phyloP scores from a whole-genome alignment of 2,113 vertebrate genomes.

The Gobio gobio region DNA sequence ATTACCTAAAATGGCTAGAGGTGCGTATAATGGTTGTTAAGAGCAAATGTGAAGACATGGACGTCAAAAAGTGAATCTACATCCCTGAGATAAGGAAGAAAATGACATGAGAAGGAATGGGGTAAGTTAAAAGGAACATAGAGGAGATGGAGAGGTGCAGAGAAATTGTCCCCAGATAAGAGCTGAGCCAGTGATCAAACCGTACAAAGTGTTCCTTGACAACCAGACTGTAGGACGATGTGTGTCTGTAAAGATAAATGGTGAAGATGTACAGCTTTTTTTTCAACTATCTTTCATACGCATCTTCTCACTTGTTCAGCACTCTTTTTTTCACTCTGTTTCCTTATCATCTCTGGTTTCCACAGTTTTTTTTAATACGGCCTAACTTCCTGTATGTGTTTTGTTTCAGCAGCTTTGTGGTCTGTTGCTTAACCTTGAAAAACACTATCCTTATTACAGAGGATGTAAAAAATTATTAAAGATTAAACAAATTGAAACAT shows the following conservation, averaged over 20 bases:
- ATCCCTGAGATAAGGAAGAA: not conserved
- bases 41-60: not conserved
- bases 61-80: not conserved
- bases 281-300: constrained; percentile 15
- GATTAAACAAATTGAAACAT: not conserved
- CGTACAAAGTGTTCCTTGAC: constrained; percentile 4
- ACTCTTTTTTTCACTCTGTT: constrained; percentile 7
- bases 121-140: not conserved
- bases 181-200: constrained; percentile 10
- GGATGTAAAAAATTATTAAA: not conserved
- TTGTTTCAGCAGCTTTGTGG: not conserved
- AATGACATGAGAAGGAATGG: not conserved
- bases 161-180: not conserved
- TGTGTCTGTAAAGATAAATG: constrained; percentile 72
- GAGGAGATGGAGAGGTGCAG: not conserved
- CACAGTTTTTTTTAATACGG: not conserved
- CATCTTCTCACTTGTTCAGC: not conserved
- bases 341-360: constrained; percentile 15
- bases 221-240: constrained; percentile 13
- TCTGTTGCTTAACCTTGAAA: not conserved
- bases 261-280: constrained; percentile 60
- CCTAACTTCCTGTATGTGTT: not conserved
- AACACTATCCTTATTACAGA: not conserved
- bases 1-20: not conserved
- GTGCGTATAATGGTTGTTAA: not conserved